Conservation (phyloP, 2,888 invertebrate genomes). For the Apodemia duryi region DNA sequence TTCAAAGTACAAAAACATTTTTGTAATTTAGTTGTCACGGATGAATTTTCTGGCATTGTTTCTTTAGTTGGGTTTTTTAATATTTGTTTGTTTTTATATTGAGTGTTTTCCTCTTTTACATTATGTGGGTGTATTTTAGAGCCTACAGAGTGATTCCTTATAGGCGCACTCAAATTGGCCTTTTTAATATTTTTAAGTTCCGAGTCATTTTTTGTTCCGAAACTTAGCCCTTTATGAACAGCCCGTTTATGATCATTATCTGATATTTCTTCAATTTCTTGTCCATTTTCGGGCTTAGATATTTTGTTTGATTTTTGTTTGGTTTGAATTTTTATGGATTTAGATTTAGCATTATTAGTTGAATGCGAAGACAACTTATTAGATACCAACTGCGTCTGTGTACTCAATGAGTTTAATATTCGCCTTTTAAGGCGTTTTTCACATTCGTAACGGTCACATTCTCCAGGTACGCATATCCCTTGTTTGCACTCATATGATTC, state of each 20-base stretch:
- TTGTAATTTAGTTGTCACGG: background rate
- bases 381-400: background rate
- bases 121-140: background rate
- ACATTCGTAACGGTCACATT: constrained; percentile 39
- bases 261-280: background rate
- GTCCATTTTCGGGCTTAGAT: background rate
- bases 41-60: too few relatives aligned
- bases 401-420: background rate
- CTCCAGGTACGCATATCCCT: constrained; percentile 38
- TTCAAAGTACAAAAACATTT: constrained; percentile 11
- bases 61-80: too few relatives aligned
- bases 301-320: background rate
- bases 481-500: constrained; percentile 43
- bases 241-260: too few relatives aligned
- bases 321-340: background rate
- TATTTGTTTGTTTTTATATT: too few relatives aligned
- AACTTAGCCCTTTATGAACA: too few relatives aligned
- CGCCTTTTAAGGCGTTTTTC: constrained; percentile 20
- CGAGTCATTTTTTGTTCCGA: too few relatives aligned
- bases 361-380: background rate
- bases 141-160: too few relatives aligned
- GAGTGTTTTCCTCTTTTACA: background rate
- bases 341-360: background rate
- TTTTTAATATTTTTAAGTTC: too few relatives aligned
- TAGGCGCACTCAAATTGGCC: too few relatives aligned